A percentile compares a stretch with the other conserved stretches of the same genome.
Evolutionary conservation across 2,888 invertebrate species (phyloP).

Genomic region (Zonitis immaculata): DNA sequence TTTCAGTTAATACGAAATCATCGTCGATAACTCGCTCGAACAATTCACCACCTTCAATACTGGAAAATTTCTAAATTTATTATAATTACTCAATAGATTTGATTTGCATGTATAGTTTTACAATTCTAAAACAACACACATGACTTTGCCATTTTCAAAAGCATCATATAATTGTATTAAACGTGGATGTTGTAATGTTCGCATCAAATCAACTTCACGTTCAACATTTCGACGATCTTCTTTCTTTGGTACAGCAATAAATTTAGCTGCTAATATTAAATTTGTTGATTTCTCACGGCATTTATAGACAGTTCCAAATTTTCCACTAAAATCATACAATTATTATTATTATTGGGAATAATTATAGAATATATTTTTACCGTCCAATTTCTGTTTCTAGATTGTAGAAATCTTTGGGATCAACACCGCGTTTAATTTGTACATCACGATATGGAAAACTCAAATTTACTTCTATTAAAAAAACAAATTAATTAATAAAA

Average conservation of each 20-base stretch:
- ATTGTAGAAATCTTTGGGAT: conserved; percentile 83
- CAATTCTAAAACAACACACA: conserved; percentile 97
- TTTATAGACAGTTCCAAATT: conserved; percentile 94
- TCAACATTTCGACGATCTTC: conserved; percentile 90
- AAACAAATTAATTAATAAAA: conserved; percentile 17
- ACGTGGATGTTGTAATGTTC: conserved; percentile 86
- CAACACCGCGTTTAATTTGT: conserved; percentile 72
- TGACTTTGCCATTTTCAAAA: conserved; percentile 87
- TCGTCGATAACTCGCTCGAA: conserved; percentile 99
- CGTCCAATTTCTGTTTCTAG: conserved; percentile 89
- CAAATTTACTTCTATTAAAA: conserved; percentile 75
- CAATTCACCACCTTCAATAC: conserved; percentile 96
- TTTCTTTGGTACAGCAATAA: conserved; percentile 77
- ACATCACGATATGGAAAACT: conserved; percentile 88
- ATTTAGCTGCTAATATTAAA: conserved; percentile 85
- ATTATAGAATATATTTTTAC: conserved; percentile 51
- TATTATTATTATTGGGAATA: neutral
- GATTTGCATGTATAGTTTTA: too few relatives aligned
- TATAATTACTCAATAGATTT: too few relatives aligned
- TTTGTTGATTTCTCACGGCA: conserved; percentile 81
- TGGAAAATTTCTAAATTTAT: conserved; percentile 49
- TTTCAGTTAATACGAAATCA: conserved; percentile 94
- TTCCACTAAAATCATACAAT: conserved; percentile 87
- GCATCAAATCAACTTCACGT: conserved; percentile 96
- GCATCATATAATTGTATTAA: conserved; percentile 97